phyloP scores from a whole-genome alignment of 53 echinoderm and acorn worm species.

The Henricia sp. region DNA sequence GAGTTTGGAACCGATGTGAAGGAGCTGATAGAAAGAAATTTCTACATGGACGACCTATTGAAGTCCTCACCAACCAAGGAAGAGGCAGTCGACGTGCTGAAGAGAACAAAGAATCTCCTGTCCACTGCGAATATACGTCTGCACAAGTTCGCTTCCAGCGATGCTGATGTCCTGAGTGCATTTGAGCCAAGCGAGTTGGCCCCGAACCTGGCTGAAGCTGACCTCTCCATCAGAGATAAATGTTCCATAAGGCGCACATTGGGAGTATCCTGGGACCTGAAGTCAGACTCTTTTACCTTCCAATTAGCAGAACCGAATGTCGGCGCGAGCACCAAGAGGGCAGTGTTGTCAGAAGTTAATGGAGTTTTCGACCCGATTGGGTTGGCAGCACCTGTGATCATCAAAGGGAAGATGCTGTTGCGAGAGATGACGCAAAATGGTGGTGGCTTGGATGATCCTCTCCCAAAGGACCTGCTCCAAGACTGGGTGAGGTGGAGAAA shows the following conservation, averaged over 20 bases:
- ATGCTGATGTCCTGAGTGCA: slow-evolving; percentile 21
- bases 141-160: slow-evolving; percentile 37
- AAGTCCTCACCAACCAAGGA: slow-evolving; percentile 22
- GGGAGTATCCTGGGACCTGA: slow-evolving; percentile 38
- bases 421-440: slow-evolving; percentile 27
- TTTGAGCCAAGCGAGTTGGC: slow-evolving; percentile 29
- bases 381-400: slow-evolving; percentile 44
- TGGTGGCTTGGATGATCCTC: slow-evolving; percentile 20
- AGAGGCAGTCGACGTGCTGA: slow-evolving; percentile 22
- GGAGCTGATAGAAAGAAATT: slow-evolving; percentile 16
- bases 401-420: slow-evolving; percentile 51
- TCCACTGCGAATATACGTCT: slow-evolving; percentile 35
- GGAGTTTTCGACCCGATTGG: slow-evolving; percentile 43
- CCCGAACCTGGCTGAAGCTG: slow-evolving; percentile 56
- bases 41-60: slow-evolving; percentile 23
- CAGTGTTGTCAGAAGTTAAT: slow-evolving; percentile 61
- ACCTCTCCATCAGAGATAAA: slow-evolving; percentile 54
- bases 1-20: slow-evolving; percentile 38
- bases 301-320: not conserved
- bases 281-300: slow-evolving; percentile 40
- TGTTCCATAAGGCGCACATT: slow-evolving; percentile 34
- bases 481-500: slow-evolving; percentile 66
- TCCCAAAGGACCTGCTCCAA: slow-evolving; percentile 31
- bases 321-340: slow-evolving; percentile 32
- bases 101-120: slow-evolving; percentile 45